Evolutionary conservation across 1,140 invertebrate genomes (phyloP).

Genomic region (Macrocentrus cingulum): DNA sequence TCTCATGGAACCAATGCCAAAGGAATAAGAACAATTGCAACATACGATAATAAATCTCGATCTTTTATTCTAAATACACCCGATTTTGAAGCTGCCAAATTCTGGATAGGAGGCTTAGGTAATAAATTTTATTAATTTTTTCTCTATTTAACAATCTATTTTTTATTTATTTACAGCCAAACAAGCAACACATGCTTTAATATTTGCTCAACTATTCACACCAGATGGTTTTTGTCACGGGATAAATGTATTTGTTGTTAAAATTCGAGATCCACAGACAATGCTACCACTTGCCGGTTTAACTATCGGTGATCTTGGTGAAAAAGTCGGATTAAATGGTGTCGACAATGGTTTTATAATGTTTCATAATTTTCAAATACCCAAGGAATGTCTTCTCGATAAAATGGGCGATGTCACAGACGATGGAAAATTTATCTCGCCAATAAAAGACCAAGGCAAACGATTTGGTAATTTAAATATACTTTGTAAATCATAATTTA

Average conservation of each 20-base stretch:
- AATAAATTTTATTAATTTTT: neutral
- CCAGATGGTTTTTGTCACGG: constrained; percentile 81
- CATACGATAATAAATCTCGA: constrained; percentile 75
- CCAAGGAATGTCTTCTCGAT: constrained; percentile 80
- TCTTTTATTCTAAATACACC: constrained; percentile 90
- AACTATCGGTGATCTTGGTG: constrained; percentile 80
- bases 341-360: constrained; percentile 90
- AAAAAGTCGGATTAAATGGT: constrained; percentile 85
- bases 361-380: constrained; percentile 84
- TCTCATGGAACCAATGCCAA: constrained; percentile 93
- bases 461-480: constrained; percentile 62
- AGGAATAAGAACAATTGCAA: constrained; percentile 86
- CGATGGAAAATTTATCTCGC: constrained; percentile 79
- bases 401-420: constrained; percentile 83
- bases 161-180: constrained; percentile 64
- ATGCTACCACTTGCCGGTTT: constrained; percentile 72
- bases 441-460: constrained; percentile 75
- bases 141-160: neutral
- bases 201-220: constrained; percentile 83
- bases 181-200: constrained; percentile 81
- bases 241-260: constrained; percentile 82
- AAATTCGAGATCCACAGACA: constrained; percentile 76
- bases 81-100: constrained; percentile 92
- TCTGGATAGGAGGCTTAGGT: constrained; percentile 91
- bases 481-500: neutral